A percentile compares a stretch with the other conserved stretches of the same genome.
Conservation (phyloP, 2,113 vertebrate genomes). For the Colistium nudipinnis region DNA sequence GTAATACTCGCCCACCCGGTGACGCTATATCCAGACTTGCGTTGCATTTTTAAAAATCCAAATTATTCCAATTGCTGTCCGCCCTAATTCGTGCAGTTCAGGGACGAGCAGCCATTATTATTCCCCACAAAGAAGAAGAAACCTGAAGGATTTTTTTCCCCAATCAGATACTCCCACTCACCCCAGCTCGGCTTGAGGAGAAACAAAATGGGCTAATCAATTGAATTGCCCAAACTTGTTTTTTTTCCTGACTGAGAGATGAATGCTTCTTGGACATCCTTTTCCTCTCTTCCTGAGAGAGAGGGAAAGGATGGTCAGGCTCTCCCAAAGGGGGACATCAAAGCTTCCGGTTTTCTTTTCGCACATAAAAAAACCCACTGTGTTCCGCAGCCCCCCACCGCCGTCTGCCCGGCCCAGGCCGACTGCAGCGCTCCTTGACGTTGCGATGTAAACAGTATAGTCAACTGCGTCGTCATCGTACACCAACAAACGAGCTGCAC, state of each 20-base stretch:
- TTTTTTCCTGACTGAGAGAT: constrained; percentile 66
- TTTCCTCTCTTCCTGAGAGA: too few species aligned
- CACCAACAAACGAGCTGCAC: constrained; percentile 31
- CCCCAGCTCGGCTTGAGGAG: constrained; percentile 54
- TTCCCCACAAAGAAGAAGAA: constrained; percentile 38
- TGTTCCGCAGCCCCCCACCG: constrained; percentile 60
- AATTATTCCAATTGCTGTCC: constrained; percentile 7
- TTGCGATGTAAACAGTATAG: constrained; percentile 59
- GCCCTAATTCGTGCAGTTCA: constrained; percentile 41
- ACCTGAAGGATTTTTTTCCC: constrained; percentile 61
- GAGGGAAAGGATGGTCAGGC: constrained; percentile 45
- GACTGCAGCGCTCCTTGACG: constrained; percentile 58
- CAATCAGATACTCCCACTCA: constrained; percentile 41
- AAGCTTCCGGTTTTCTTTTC: constrained; percentile 66
- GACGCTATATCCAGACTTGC: background rate
- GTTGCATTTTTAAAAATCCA: constrained; percentile 13
- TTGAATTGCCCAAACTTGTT: constrained; percentile 72
- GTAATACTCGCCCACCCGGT: constrained; percentile 16
- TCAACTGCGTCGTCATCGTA: constrained; percentile 23
- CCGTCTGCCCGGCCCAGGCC: constrained; percentile 48
- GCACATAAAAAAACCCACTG: constrained; percentile 61
- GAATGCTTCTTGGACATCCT: too few species aligned
- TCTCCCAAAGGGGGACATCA: constrained; percentile 71
- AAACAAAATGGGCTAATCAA: constrained; percentile 78
- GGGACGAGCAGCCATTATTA: constrained; percentile 50